Evolutionary conservation across 2,113 vertebrate species (phyloP).

Genomic region (Pristiophorus japonicus): DNA sequence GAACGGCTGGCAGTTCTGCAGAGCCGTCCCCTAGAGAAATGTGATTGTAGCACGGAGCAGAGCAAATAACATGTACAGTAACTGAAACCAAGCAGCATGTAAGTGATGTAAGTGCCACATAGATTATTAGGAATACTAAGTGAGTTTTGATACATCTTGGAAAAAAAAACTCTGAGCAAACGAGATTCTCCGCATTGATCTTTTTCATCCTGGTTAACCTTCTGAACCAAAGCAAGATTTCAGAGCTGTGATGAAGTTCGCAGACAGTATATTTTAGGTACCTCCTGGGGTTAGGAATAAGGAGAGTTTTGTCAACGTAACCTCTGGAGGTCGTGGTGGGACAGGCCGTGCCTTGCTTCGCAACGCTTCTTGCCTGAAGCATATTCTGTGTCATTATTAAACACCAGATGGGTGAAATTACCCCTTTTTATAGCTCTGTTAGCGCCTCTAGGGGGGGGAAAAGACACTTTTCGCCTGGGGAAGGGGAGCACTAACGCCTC

Average conservation of each 20-base stretch:
- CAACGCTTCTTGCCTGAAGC: neutral
- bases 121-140: neutral
- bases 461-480: no score
- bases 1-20: neutral
- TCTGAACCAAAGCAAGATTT: neutral
- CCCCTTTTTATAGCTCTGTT: no score
- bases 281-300: neutral
- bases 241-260: neutral
- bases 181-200: neutral
- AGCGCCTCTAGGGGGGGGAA: no score
- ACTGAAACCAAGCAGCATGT: neutral
- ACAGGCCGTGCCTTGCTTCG: neutral
- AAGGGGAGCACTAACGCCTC: no score
- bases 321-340: neutral
- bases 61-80: neutral
- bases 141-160: neutral
- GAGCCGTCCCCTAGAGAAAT: neutral
- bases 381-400: neutral
- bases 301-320: neutral
- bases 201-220: constrained; percentile 19
- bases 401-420: no score
- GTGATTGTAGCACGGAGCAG: neutral
- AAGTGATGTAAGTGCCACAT: neutral
- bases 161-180: neutral
- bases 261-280: neutral